These are phyloP conservation scores for Siphamia tubifer DNA, from an alignment of 2,113 vertebrate genomes.

Conservation along the genomic window DNA sequence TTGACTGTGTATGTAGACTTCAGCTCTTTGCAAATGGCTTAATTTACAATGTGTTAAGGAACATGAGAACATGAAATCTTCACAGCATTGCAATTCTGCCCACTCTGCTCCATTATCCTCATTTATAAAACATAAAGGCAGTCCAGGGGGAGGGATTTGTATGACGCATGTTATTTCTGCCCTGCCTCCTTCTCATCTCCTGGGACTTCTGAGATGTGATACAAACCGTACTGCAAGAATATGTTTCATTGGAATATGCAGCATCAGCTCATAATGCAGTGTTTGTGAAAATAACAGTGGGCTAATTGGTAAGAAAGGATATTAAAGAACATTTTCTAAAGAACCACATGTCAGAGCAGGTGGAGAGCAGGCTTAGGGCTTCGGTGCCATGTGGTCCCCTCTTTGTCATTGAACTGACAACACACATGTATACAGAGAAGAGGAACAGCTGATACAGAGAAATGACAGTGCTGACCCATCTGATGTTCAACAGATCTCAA, in stretches of 20 bases:
- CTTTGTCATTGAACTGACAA: conserved; percentile 13
- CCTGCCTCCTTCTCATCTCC: background rate
- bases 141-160: background rate
- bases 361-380: background rate
- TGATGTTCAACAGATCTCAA: conserved; percentile 17
- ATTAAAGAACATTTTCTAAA: background rate
- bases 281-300: background rate
- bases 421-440: conserved; percentile 1
- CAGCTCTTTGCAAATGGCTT: background rate
- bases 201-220: background rate
- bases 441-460: conserved; percentile 35
- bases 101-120: conserved; percentile 12
- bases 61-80: background rate
- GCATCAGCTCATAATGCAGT: too few relatives aligned
- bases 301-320: background rate
- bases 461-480: conserved; percentile 5
- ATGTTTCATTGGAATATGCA: background rate
- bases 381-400: background rate
- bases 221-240: background rate
- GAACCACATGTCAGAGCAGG: background rate
- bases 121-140: conserved; percentile 48
- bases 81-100: conserved; percentile 2
- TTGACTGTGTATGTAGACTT: background rate
- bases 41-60: background rate
- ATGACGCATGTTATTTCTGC: conserved; percentile 25